Evolutionary conservation across 2,797 vertebrate species (phyloP), one percentile per base, ranked within the genome.

Genomic region (Threskiornis aethiopicus): DNA sequence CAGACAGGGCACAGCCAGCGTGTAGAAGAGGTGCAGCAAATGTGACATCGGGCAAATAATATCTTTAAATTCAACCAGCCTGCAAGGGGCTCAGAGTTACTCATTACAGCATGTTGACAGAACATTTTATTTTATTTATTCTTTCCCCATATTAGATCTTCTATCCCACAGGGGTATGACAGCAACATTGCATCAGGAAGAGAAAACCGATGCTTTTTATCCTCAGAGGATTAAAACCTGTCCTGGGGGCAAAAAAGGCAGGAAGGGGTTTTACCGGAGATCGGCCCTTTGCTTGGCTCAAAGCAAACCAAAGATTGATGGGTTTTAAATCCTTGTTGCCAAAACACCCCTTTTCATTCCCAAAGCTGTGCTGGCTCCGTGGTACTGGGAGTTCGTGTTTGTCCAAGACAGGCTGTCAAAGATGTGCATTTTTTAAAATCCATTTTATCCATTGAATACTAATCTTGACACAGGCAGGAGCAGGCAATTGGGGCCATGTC

Each of bases 291-390:
- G 42, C 46, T 4, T 1, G 1, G 72, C 76, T 87, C 81, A 85
- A 87, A 95, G 67, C 65, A 72, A 89, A 70, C 18, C 41, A 15
- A 33, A 49, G 88, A 89, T 57, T 65, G 85, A 93, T 82, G 71
- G 41, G 24, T 5, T 95, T 93, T 54, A 65, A 92, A 85, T 31
- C 75, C 72, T 44, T 93, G 86, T 93, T 97, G 90, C 84, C 96
- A 95, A 94, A 97, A 96, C 86, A 95, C 11, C 5, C 1, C 39
- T 84, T 90, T 83, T 84, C 70, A 35, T 72, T 46, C 84, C 88
- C 84, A 29, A 58, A 95, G 55, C 84, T 62, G 65, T 10, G 1
- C 59, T 29, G 4, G 54, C 54, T 90, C 37, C 58, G 46, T n/a
- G 61, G 61, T 75, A 39, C 81, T 39, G 42, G 26, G 66, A 71